phyloP scores from a whole-genome alignment of 2,888 invertebrate genomes.

The Glyphotaelius pellucidus region DNA sequence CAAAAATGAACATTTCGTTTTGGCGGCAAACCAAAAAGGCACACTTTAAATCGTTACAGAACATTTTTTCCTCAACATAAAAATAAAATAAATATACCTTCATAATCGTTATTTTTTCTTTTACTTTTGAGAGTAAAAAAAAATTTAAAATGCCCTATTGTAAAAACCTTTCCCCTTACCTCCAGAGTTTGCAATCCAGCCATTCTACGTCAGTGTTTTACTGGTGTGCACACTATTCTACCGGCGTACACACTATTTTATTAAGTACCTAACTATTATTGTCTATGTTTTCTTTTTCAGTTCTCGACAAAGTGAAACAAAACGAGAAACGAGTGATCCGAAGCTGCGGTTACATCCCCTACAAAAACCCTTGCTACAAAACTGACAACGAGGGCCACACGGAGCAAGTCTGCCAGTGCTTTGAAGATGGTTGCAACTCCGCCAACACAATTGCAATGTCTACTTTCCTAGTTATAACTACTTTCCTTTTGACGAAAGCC shows the following conservation, averaged over 20 bases:
- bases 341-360: conserved; percentile 80
- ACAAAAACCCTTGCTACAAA: conserved; percentile 72
- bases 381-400: conserved; percentile 76
- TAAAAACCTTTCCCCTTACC: too few species aligned
- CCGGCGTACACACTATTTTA: neutral
- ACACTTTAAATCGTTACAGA: too few species aligned
- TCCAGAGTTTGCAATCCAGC: too few species aligned
- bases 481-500: neutral
- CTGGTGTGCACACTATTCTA: neutral
- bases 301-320: conserved; percentile 70
- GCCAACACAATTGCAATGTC: conserved; percentile 68
- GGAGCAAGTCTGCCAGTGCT: conserved; percentile 76
- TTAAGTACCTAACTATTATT: neutral
- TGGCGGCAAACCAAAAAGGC: too few species aligned
- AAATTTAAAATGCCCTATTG: too few species aligned
- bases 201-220: neutral
- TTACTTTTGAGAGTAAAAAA: too few species aligned
- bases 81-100: too few species aligned
- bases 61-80: too few species aligned
- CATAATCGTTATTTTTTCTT: too few species aligned
- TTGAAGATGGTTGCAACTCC: conserved; percentile 75
- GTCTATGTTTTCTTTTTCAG: conserved; percentile 68
- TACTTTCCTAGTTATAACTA: neutral
- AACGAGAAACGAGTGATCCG: conserved; percentile 76
- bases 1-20: too few species aligned